Base-by-base conservation (phyloP, 2,888 invertebrate genomes). In the Ophion ventricosus region DNA sequence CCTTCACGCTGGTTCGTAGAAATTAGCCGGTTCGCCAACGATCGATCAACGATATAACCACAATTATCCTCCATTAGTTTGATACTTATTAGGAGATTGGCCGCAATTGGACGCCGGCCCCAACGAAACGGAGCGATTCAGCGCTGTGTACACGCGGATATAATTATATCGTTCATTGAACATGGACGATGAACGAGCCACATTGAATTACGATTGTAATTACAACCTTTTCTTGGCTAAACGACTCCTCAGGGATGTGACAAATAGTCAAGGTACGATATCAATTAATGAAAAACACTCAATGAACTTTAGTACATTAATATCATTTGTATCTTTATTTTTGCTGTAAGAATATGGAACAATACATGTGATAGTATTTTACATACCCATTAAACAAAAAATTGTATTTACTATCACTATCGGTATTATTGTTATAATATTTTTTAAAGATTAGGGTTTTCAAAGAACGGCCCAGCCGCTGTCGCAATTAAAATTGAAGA, bases 191-290 rank as follows among this genome's bases (percentile, higher is more conserved):
- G 88, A 89, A 78, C 85, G 72, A 76, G 83, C 87, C 8, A 88
- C 86, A 20, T 76, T 89, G 78, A 88, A 89, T 85, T 95, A 94
- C 90, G 94, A 95, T 86, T 95, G 94, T 88, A 95, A 95, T 90
- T 94, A 94, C 87, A 94, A 94, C 87, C 92, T 94, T 89, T 94
- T 94, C 85, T 88, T 94, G 80, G 94, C 94, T 0, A 94, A 94
- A 87, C 92, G 92, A 10, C 91, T 94, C 87, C 88, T 95, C 57
- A 91, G 92, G 4, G 94, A 94, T 85, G 89, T 94, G 74, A 87
- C 90, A 26, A 89, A 86, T 40, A 69, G 89, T 74, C 88, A 87
- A 84, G 93, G 93, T 92, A 88, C 85, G 10, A 29, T 49, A n/a
- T 14, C 14, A 49, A 49, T 49, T 3, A 49, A 49, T 14, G 14